Base-by-base conservation (phyloP, 2,797 vertebrate species). In the Pangasius sanitwongsei region DNA sequence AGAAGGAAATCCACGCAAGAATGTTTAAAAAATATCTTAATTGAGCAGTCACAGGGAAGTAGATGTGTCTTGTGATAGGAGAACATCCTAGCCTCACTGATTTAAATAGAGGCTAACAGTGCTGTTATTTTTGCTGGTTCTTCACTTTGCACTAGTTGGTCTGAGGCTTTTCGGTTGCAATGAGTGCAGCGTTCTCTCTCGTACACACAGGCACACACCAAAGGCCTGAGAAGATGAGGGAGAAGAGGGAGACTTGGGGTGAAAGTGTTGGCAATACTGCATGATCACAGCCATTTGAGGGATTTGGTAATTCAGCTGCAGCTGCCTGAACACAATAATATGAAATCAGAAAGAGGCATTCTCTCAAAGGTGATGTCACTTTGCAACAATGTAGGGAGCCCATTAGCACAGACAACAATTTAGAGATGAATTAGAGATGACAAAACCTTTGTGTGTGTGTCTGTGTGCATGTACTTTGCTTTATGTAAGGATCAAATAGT, bases 361-460 rank as follows among this genome's bases (percentile, higher is more conserved):
- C 63, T 97, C 94, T 94, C 91, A 93, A 91, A 88, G 88, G 94
- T 98, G 97, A 98, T 97, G 97, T 98, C 97, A 98, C 94, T 95
- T 94, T 93, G 91, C 93, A 97, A 96, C 94, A 97, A 98, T 97
- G 95, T 94, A 93, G 95, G 97, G 96, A 96, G 96, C 96, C 96
- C 96, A 97, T 97, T 97, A 97, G 95, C 93, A 93, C 95, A 88
- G 86, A 89, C 96, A 93, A 96, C 96, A 97, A 96, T 97, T 97
- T 95, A 95, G 95, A 95, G 94, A 95, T 96, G 96, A 96, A 96
- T 96, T 96, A 80, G n/a, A 78, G 31, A 87, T 67, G 96, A 96
- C 96, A 96, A 96, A 97, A 94, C 95, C 95, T 96, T 95, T 96
- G 95, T 96, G 95, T 96, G 95, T 96, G 92, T 96, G 95, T 96